These are phyloP conservation scores for Ciconia stormi DNA, from an alignment of 2,113 vertebrate genomes.

Conservation along the genomic window DNA sequence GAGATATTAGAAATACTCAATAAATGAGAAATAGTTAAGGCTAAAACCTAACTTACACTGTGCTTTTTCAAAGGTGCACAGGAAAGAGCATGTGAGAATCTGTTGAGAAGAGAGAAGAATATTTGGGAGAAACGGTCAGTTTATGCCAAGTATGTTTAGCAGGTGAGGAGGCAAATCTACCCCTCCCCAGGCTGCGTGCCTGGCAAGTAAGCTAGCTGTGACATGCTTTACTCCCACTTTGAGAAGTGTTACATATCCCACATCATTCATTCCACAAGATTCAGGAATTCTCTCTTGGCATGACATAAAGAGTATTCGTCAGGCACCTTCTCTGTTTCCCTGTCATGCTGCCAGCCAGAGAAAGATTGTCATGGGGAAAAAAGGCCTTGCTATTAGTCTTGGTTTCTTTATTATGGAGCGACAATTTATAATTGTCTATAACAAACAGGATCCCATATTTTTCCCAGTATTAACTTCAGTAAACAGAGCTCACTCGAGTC, in stretches of 20 bases:
- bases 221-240: neutral
- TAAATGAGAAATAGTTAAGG: neutral
- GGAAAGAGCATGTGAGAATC: neutral
- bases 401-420: neutral
- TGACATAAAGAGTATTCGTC: neutral
- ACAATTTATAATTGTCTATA: neutral
- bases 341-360: neutral
- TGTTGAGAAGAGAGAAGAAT: neutral
- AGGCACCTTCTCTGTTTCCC: neutral
- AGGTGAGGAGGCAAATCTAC: neutral
- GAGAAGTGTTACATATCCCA: neutral
- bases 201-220: neutral
- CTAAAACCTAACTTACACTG: neutral
- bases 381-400: neutral
- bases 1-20: neutral
- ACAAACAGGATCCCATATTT: neutral
- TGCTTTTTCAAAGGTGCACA: neutral
- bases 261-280: neutral
- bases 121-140: neutral
- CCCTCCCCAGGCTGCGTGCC: neutral
- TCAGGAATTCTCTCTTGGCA: constrained; percentile 3
- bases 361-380: neutral
- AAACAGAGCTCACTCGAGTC: neutral
- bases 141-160: neutral
- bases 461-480: neutral